Evolutionary conservation across 2,888 invertebrate genomes (phyloP), one percentile per base, ranked within the genome.

Genomic region (Yponomeuta malinellus): DNA sequence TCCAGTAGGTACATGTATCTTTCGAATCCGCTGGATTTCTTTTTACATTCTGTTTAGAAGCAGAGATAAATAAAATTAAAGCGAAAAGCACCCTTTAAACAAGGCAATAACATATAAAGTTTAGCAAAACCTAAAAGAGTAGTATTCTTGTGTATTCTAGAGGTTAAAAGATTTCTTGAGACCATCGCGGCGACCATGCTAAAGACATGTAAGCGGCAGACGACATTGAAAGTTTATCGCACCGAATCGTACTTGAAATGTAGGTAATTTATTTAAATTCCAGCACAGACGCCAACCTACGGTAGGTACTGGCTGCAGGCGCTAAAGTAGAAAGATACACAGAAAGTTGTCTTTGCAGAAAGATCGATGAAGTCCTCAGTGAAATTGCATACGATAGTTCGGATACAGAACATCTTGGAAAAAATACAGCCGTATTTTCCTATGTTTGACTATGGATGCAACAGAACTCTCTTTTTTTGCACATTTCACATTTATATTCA

Each of bases 201-300:
- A 67, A n/a, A n/a, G 37, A 67, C 15, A 37, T 37, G 37, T 43
- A n/a, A 37, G 37, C 15, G 33, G 10, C 33, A 43, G 67, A 67
- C 67, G 67, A 67, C 37, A 67, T 43, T 67, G 67, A 67, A 67
- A 67, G 67, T 67, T 33, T 67, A n/a, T 67, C 33, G 69, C 67
- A 52, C 71, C 23, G 66, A 63, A 33, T 68, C 48, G 68, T 68
- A 48, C 68, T 43, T 68, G 68, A 68, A 68, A 23, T 15, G 68
- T 48, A 48, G 48, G 68, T 69, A 69, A 69, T 63, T 69, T 69
- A 69, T 69, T 69, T 63, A 69, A 69, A 69, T 69, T 69, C 37
- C 52, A n/a, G n/a, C 69, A 15, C 69, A 63, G 69, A 63, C 69
- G 43, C 37, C 48, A 68, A 59, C 52, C 31, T 23, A 59, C 48